Evolutionary conservation across 2,797 vertebrate species (phyloP).

Genomic region (Moxostoma hubbsi): DNA sequence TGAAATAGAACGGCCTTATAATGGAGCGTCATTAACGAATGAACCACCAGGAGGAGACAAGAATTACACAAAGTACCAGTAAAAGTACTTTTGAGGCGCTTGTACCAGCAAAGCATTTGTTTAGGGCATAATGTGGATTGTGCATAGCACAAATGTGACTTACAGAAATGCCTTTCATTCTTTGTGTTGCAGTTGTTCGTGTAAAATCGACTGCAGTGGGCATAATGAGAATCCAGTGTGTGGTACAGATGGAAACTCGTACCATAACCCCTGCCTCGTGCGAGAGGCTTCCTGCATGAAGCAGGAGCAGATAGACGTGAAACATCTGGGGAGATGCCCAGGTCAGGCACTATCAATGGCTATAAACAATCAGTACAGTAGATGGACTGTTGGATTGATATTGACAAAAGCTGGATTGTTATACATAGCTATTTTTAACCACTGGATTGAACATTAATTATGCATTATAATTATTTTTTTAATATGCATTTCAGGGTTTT

Average conservation of each 20-base stretch:
- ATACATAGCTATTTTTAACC: no score
- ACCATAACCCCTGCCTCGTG: slow-evolving; percentile 96
- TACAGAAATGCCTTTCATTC: neutral
- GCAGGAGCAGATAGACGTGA: slow-evolving; percentile 96
- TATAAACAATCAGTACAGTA: neutral
- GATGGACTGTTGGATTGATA: no score
- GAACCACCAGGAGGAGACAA: slow-evolving; percentile 38
- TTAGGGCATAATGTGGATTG: neutral
- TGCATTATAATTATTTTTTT: no score
- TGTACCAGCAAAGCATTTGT: neutral
- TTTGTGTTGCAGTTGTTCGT: slow-evolving; percentile 86
- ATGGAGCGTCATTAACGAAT: neutral
- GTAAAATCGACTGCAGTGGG: slow-evolving; percentile 97
- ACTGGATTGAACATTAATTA: no score
- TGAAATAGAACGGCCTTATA: neutral
- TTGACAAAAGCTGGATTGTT: no score
- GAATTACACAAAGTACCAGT: neutral
- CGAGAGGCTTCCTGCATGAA: slow-evolving; percentile 95
- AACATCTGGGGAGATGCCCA: slow-evolving; percentile 92
- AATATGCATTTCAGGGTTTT: no score
- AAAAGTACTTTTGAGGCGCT: neutral
- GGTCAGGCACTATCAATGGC: slow-evolving; percentile 72
- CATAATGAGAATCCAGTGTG: slow-evolving; percentile 98
- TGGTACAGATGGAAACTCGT: slow-evolving; percentile 90
- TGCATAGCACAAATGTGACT: neutral